These are phyloP conservation scores for Spizella passerina DNA, from an alignment of 2,797 vertebrate species.

Conservation along the genomic window DNA sequence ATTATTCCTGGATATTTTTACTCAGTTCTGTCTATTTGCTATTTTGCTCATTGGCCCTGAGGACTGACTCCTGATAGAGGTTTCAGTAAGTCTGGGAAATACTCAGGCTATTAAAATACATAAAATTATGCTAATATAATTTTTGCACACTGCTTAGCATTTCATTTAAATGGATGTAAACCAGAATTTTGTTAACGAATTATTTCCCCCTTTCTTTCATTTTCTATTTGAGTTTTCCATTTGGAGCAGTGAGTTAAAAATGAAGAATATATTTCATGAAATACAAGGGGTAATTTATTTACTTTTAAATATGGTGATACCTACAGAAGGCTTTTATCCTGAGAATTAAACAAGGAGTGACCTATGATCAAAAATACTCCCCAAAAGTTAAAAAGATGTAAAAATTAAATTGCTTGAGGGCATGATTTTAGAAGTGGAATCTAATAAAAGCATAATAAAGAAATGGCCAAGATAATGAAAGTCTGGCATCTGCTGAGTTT, in stretches of 20 bases:
- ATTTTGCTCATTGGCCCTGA: neutral
- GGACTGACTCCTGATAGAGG: neutral
- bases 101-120: neutral
- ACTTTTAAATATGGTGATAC: neutral
- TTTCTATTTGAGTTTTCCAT: neutral
- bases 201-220: neutral
- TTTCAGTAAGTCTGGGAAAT: neutral
- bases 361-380: neutral
- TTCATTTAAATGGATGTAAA: neutral
- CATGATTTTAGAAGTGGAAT: neutral
- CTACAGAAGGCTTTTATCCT: neutral
- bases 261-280: neutral
- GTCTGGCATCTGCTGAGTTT: neutral
- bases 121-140: neutral
- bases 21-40: neutral
- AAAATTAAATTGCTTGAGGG: neutral
- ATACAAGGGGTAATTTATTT: neutral
- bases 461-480: neutral
- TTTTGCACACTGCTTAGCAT: neutral
- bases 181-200: neutral
- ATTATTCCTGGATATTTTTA: constrained; percentile 30
- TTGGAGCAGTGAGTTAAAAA: neutral
- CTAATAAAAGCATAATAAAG: neutral
- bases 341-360: neutral
- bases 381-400: neutral